Evolutionary conservation across 92 coral and sea anemone genomes (phyloP).

Genomic region (Actinostola sp.): DNA sequence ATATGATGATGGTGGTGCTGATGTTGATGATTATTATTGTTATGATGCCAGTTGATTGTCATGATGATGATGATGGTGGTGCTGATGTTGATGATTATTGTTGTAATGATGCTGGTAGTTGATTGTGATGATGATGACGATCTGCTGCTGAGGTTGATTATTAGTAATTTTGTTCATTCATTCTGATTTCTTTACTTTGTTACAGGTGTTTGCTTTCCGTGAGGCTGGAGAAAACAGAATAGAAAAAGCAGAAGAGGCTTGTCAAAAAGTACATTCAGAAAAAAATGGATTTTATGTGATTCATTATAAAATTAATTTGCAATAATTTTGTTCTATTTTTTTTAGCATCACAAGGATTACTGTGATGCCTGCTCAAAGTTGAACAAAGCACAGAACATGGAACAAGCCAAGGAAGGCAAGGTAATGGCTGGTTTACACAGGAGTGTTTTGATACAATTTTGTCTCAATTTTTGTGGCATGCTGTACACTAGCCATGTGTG

Average conservation of each 20-base stretch:
- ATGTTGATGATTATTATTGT: too few relatives aligned
- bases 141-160: not conserved
- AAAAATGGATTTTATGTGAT: too few relatives aligned
- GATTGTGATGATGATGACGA: too few relatives aligned
- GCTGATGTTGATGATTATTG: too few relatives aligned
- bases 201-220: conserved; percentile 74
- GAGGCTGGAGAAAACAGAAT: conserved; percentile 81
- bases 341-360: conserved; percentile 80
- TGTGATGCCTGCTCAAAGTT: conserved; percentile 74
- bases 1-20: too few relatives aligned
- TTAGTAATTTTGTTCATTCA: not conserved
- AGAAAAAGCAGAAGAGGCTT: conserved; percentile 84
- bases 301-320: too few relatives aligned
- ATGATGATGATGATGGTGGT: too few relatives aligned
- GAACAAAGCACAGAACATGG: conserved; percentile 58
- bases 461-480: too few relatives aligned
- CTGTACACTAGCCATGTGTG: too few relatives aligned
- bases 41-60: too few relatives aligned
- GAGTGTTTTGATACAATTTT: not conserved
- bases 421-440: conserved; percentile 6
- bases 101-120: too few relatives aligned
- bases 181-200: not conserved
- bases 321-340: too few relatives aligned
- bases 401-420: conserved; percentile 61
- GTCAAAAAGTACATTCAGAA: conserved; percentile 94